phyloP scores from a whole-genome alignment of 2,888 invertebrate species.

The Hedychridium roseum region DNA sequence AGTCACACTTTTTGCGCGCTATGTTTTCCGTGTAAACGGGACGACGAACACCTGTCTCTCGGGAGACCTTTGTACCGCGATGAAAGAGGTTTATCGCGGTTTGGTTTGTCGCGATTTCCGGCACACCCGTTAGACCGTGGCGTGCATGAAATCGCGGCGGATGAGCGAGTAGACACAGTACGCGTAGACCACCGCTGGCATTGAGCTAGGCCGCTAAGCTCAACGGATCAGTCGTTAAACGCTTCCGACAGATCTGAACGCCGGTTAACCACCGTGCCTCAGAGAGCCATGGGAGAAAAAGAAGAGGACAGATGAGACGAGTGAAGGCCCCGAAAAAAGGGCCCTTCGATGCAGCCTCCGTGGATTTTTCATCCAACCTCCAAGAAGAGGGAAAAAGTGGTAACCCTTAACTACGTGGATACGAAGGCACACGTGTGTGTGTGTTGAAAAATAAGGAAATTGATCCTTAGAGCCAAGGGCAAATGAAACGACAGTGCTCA shows the following conservation, averaged over 20 bases:
- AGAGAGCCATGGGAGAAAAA: constrained; percentile 14
- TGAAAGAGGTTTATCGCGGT: no score
- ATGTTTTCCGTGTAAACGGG: no score
- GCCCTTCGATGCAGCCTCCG: background rate
- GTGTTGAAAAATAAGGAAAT: no score
- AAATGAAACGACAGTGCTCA: no score
- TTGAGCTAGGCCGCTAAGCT: constrained; percentile 27
- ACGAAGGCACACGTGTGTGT: no score
- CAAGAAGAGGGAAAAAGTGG: no score
- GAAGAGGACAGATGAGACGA: constrained; percentile 17
- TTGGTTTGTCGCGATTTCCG: constrained; percentile 18
- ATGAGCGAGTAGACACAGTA: constrained; percentile 28
- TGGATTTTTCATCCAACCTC: background rate
- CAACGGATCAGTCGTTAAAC: constrained; percentile 40
- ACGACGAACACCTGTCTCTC: no score
- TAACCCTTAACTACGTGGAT: no score
- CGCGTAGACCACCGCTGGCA: constrained; percentile 29
- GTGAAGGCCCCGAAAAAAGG: background rate
- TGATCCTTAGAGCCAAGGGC: no score
- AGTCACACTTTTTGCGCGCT: no score
- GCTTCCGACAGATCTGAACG: constrained; percentile 40
- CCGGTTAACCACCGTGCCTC: constrained; percentile 19
- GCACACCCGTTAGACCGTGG: constrained; percentile 37
- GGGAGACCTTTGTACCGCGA: no score
- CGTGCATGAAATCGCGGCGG: constrained; percentile 32